phyloP scores from a whole-genome alignment of 2,113 vertebrate species.

The Zosterops hypoxanthus region DNA sequence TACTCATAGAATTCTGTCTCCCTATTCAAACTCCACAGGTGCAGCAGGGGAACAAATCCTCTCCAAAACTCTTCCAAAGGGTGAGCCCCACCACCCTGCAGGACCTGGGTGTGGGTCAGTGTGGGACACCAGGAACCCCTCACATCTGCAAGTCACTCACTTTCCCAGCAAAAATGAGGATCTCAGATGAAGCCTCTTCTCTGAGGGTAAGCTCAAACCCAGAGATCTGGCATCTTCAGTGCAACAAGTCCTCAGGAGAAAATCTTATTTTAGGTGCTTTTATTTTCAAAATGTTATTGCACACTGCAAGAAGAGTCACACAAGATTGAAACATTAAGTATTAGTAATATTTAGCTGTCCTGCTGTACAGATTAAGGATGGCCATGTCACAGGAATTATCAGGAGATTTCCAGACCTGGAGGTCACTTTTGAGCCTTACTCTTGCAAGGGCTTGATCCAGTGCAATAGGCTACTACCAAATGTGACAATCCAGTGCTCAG shows the following conservation, averaged over 20 bases:
- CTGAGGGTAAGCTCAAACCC: conserved; percentile 59
- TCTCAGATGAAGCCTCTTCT: conserved; percentile 67
- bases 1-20: neutral
- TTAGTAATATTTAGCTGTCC: neutral
- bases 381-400: neutral
- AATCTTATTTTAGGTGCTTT: neutral
- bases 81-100: conserved; percentile 54
- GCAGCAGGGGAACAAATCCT: conserved; percentile 63
- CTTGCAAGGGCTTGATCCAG: neutral
- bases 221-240: neutral
- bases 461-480: neutral
- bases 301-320: neutral
- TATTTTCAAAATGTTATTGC: neutral
- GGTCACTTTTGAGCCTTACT: neutral
- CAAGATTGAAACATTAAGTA: neutral
- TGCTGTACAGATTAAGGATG: neutral
- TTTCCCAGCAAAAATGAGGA: conserved; percentile 63
- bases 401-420: neutral
- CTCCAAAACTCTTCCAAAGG: conserved; percentile 64
- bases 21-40: conserved; percentile 23
- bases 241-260: neutral
- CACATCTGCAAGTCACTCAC: conserved; percentile 54
- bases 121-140: conserved; percentile 61
- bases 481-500: accelerated
- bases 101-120: conserved; percentile 37